Percentiles rank a stretch among this genome's conserved stretches.
Evolutionary conservation across 2,797 vertebrate genomes (phyloP).

Genomic region (Diceros bicornis): DNA sequence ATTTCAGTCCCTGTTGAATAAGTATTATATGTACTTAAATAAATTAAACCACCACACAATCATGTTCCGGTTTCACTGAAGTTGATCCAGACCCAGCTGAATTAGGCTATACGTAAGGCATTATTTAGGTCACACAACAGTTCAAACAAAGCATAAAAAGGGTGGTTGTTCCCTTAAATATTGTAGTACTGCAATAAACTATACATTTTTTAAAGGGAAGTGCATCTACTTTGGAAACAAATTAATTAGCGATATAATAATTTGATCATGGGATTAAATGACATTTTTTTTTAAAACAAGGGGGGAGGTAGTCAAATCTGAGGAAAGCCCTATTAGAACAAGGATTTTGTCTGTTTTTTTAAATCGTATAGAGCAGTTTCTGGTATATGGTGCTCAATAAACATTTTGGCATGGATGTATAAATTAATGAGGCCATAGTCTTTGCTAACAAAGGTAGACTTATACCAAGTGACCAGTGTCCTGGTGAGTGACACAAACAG

Average conservation of each 20-base stretch:
- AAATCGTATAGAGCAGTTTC: background rate
- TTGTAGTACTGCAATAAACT: conserved; percentile 60
- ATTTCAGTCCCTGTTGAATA: background rate
- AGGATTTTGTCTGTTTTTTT: background rate
- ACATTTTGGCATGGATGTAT: background rate
- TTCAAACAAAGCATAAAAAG: conserved; percentile 63
- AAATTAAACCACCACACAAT: background rate
- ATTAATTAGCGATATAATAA: conserved; percentile 60
- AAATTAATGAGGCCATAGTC: background rate
- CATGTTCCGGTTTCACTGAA: background rate
- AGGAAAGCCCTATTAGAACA: background rate
- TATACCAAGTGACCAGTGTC: background rate
- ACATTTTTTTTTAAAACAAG: conserved; percentile 59
- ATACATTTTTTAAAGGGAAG: conserved; percentile 57
- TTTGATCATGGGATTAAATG: conserved; percentile 67
- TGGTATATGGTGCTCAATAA: background rate
- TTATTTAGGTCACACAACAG: background rate
- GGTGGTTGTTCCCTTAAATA: background rate
- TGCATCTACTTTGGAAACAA: conserved; percentile 63
- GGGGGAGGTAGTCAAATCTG: background rate
- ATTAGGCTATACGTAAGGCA: background rate
- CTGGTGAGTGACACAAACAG: background rate
- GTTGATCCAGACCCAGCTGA: background rate
- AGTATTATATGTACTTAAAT: background rate
- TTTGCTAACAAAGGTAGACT: background rate